These are phyloP conservation scores for Rhombomys opimus DNA, from an alignment of 2,113 vertebrate genomes.

Conservation along the genomic window DNA sequence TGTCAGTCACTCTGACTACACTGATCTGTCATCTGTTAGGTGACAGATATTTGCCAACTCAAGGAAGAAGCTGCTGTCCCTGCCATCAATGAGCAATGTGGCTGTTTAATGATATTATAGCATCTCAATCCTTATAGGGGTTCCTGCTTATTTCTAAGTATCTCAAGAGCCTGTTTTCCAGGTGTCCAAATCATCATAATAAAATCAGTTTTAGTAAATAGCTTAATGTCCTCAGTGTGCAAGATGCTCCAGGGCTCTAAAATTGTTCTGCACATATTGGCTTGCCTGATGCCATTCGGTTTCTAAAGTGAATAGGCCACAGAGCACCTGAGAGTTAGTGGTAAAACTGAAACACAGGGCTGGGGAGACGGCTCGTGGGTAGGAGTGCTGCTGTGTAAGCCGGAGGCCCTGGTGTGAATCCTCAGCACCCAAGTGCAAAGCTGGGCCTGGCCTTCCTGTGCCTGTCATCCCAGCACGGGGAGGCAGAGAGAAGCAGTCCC, in stretches of 20 bases:
- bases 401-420: background rate
- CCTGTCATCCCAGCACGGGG: background rate
- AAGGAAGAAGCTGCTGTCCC: background rate
- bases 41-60: background rate
- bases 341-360: background rate
- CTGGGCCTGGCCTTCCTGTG: background rate
- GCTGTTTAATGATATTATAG: slow-evolving; percentile 33
- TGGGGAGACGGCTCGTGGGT: background rate
- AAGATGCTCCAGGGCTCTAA: background rate
- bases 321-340: background rate
- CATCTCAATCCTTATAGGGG: background rate
- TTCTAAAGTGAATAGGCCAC: slow-evolving; percentile 21
- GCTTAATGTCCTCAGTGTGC: background rate
- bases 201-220: slow-evolving; percentile 60
- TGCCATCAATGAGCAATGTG: background rate
- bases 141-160: slow-evolving; percentile 49
- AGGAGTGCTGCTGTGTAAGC: background rate
- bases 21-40: background rate
- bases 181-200: slow-evolving; percentile 50
- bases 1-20: background rate
- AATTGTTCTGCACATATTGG: background rate
- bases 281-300: background rate
- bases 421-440: background rate
- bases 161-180: slow-evolving; percentile 42
- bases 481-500: background rate